phyloP scores from a whole-genome alignment of 2,888 invertebrate genomes.

The Lacanobia oleracea region DNA sequence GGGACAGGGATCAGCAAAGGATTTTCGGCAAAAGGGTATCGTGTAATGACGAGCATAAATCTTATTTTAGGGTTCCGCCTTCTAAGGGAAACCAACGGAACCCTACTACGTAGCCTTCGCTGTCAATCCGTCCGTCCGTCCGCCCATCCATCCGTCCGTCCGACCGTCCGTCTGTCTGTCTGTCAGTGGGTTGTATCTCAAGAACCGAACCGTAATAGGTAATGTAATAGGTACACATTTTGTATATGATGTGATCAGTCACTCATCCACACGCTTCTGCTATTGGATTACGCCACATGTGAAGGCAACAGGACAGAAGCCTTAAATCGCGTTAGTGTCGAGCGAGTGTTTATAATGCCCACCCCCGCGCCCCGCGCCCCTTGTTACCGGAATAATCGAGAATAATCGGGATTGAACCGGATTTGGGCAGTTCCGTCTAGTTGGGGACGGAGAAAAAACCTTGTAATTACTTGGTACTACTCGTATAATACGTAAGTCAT shows the following conservation, averaged over 20 bases:
- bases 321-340: constrained; percentile 85
- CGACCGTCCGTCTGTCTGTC: too few species aligned
- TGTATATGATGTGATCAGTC: not conserved
- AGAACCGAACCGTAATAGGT: too few species aligned
- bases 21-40: not conserved
- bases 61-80: too few species aligned
- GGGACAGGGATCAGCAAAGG: too few species aligned
- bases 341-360: constrained; percentile 84
- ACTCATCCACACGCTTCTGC: constrained; percentile 20
- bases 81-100: too few species aligned
- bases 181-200: too few species aligned
- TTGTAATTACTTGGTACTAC: constrained; percentile 37
- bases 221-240: not conserved
- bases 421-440: constrained; percentile 58
- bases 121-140: too few species aligned
- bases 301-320: constrained; percentile 75
- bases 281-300: constrained; percentile 45
- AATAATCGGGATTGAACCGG: constrained; percentile 71
- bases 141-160: too few species aligned
- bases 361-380: constrained; percentile 59
- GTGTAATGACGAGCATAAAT: too few species aligned
- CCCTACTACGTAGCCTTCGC: too few species aligned
- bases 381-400: constrained; percentile 76
- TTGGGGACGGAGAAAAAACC: constrained; percentile 48
- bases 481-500: not conserved